Conservation (phyloP, 2,797 vertebrate species). For the Adelosebastes latens region DNA sequence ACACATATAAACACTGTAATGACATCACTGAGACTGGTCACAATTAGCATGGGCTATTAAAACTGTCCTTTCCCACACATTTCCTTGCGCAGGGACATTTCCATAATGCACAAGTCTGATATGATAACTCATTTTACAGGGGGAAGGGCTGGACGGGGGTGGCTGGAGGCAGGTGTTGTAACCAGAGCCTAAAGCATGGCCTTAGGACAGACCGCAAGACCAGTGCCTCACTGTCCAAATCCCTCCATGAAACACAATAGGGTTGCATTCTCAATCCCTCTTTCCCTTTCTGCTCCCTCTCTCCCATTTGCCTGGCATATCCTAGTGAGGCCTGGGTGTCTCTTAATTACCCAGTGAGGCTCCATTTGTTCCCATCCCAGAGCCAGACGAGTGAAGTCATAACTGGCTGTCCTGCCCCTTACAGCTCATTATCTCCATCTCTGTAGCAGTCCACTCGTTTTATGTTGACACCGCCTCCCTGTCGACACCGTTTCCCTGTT, state of each 20-base stretch:
- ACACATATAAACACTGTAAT: slow-evolving; percentile 49
- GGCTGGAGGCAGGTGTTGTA: slow-evolving; percentile 79
- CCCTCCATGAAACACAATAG: slow-evolving; percentile 86
- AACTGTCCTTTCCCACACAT: slow-evolving; percentile 50
- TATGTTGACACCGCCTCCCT: slow-evolving; percentile 32
- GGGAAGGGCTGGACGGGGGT: slow-evolving; percentile 43
- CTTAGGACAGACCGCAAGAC: slow-evolving; percentile 78
- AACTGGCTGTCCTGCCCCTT: slow-evolving; percentile 73
- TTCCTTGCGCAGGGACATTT: slow-evolving; percentile 29
- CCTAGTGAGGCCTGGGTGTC: slow-evolving; percentile 77
- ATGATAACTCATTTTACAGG: slow-evolving; percentile 71
- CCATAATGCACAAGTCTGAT: slow-evolving; percentile 47
- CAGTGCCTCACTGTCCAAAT: slow-evolving; percentile 82
- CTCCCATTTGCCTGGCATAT: slow-evolving; percentile 76
- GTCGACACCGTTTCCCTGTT: slow-evolving; percentile 14
- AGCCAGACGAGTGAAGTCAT: slow-evolving; percentile 82
- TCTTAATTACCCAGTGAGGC: slow-evolving; percentile 81
- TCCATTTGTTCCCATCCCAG: slow-evolving; percentile 76
- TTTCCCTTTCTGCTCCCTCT: slow-evolving; percentile 73
- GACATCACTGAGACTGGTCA: slow-evolving; percentile 47
- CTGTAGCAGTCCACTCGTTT: slow-evolving; percentile 36
- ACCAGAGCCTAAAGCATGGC: slow-evolving; percentile 78
- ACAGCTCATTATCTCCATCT: slow-evolving; percentile 70
- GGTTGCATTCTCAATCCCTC: slow-evolving; percentile 79
- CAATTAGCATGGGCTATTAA: slow-evolving; percentile 39